Conservation (phyloP, 2,888 invertebrate genomes). For the Drosophila testacea region DNA sequence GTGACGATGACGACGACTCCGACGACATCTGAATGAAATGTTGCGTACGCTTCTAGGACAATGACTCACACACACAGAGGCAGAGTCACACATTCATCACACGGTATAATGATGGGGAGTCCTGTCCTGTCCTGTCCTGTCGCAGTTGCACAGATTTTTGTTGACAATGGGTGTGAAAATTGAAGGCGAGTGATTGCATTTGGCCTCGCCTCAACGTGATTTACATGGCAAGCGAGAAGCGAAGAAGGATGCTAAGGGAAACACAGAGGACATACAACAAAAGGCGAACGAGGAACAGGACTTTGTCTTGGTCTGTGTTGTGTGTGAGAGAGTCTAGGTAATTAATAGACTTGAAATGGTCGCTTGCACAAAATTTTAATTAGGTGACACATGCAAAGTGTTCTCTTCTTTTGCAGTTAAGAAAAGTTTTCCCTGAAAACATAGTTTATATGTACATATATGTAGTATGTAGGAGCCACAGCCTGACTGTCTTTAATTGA, state of each 20-base stretch:
- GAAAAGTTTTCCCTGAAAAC: conserved; percentile 18
- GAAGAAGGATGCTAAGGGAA: neutral
- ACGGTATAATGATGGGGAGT: conserved; percentile 63
- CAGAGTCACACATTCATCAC: conserved; percentile 63
- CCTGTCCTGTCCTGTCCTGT: conserved; percentile 52
- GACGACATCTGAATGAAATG: conserved; percentile 65
- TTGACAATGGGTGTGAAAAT: conserved; percentile 80
- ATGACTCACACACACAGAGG: conserved; percentile 42
- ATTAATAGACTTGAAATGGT: conserved; percentile 80
- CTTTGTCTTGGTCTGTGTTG: conserved; percentile 41
- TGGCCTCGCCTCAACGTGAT: conserved; percentile 41
- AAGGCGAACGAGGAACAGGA: conserved; percentile 23
- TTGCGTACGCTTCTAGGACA: conserved; percentile 67
- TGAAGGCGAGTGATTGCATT: conserved; percentile 81
- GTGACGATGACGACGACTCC: conserved; percentile 54
- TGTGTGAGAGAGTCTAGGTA: conserved; percentile 58
- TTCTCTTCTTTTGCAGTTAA: conserved; percentile 6
- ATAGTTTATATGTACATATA: neutral
- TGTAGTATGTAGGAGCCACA: conserved; percentile 1
- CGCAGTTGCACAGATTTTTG: conserved; percentile 75
- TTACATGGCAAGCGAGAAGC: conserved; percentile 29
- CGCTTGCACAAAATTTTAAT: conserved; percentile 76
- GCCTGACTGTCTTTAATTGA: conserved; percentile 72
- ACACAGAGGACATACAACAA: conserved; percentile 20
- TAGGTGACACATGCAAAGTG: conserved; percentile 77